These are phyloP conservation scores for Porites rus DNA, from an alignment of 92 coral and sea anemone species.

Conservation along the genomic window DNA sequence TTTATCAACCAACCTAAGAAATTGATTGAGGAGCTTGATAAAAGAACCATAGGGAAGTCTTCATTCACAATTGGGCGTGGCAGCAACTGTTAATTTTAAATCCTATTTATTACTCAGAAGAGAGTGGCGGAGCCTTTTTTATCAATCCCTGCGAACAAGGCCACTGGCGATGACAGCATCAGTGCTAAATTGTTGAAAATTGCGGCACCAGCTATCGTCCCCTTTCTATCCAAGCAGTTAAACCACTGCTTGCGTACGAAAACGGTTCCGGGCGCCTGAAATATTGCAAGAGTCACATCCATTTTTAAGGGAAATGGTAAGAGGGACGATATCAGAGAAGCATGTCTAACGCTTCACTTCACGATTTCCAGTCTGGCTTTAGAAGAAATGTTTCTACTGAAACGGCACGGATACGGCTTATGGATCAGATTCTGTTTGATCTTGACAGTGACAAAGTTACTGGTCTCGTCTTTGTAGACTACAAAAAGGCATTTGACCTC, in stretches of 20 bases:
- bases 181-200: slow-evolving; percentile 17
- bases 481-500: no score
- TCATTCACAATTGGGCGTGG: background rate
- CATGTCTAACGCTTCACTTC: no score
- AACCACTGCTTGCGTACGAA: background rate
- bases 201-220: background rate
- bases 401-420: no score
- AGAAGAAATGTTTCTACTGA: no score
- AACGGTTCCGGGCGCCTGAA: background rate
- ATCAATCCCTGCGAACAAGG: slow-evolving; percentile 57
- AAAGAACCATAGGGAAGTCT: background rate
- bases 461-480: no score
- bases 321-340: no score
- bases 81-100: background rate
- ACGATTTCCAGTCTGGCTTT: no score
- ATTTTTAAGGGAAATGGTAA: no score
- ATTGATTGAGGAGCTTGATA: background rate
- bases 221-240: background rate
- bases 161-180: slow-evolving; percentile 65
- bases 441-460: no score
- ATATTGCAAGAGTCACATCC: no score
- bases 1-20: background rate
- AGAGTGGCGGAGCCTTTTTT: slow-evolving; percentile 34
- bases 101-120: slow-evolving; percentile 29
- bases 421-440: no score